Evolutionary conservation across 2,888 invertebrate genomes (phyloP).

Genomic region (Sinopyrophorus schimmeli): DNA sequence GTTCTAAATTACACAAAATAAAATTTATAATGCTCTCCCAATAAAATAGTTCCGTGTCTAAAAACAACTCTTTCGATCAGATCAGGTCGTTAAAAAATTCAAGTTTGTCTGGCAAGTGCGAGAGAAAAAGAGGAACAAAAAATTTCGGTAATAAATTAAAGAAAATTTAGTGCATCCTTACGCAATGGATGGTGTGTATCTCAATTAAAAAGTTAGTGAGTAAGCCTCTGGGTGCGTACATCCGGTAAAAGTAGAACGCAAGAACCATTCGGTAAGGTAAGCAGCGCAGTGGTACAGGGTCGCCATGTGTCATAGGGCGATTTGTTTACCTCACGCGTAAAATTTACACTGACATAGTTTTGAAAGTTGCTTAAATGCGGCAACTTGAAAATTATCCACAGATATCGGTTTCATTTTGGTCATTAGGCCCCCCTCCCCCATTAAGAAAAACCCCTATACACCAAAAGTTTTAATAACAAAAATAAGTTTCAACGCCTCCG

Average conservation of each 20-base stretch:
- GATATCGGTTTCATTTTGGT: no score
- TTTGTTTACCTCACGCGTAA: constrained; percentile 24
- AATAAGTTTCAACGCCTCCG: no score
- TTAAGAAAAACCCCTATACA: no score
- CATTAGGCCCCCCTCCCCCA: no score
- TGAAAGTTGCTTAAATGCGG: no score
- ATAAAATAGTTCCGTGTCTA: not conserved
- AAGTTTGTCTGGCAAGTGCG: not conserved
- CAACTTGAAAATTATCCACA: no score
- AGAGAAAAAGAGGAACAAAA: no score
- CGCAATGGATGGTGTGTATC: not conserved
- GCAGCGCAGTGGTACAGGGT: constrained; percentile 44
- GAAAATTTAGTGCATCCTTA: not conserved
- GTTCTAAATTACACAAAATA: no score
- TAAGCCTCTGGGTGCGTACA: constrained; percentile 33
- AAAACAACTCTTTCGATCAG: not conserved
- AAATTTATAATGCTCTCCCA: not conserved
- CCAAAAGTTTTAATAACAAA: no score
- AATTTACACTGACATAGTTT: constrained; percentile 25
- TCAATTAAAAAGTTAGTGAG: constrained; percentile 2
- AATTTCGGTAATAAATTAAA: no score
- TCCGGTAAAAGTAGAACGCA: constrained; percentile 40
- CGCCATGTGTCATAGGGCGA: constrained; percentile 37
- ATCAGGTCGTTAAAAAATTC: not conserved
- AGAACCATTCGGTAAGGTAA: constrained; percentile 37